Percentiles rank a stretch among this genome's conserved stretches.
phyloP scores from a whole-genome alignment of 2,888 invertebrate genomes.

The Argyresthia albistria region DNA sequence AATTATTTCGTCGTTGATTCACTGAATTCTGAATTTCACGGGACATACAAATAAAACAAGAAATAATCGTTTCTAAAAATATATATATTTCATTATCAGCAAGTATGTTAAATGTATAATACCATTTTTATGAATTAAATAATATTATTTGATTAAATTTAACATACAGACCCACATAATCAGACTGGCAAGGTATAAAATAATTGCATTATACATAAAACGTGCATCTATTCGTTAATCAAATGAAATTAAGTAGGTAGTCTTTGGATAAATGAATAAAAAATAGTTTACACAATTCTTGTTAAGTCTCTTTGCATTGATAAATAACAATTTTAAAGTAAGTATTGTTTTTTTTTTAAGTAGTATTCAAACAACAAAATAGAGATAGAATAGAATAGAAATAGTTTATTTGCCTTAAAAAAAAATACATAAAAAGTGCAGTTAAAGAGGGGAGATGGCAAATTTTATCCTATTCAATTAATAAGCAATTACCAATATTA shows the following conservation, averaged over 20 bases:
- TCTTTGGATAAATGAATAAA: conserved; percentile 7
- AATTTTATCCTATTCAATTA: no score
- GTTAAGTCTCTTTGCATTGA: neutral
- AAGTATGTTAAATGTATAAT: no score
- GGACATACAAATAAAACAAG: neutral
- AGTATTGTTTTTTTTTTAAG: no score
- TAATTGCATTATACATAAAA: neutral
- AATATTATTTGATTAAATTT: neutral
- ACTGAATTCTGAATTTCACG: no score
- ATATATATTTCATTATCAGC: conserved; percentile 18
- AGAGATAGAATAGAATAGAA: no score
- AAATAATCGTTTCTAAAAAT: conserved; percentile 23
- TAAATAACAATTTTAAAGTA: no score
- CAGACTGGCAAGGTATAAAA: neutral
- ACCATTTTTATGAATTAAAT: conserved; percentile 22
- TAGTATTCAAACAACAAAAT: no score
- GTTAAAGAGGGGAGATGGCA: no score
- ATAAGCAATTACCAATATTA: no score
- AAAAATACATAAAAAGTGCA: no score
- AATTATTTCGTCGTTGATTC: no score
- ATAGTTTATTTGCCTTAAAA: no score
- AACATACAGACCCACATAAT: neutral
- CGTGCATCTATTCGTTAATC: conserved; percentile 6
- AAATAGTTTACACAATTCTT: neutral
- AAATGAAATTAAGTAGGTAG: conserved; percentile 5